These are phyloP conservation scores for Chaetops frenatus DNA, from an alignment of 2,113 vertebrate genomes.

Conservation along the genomic window DNA sequence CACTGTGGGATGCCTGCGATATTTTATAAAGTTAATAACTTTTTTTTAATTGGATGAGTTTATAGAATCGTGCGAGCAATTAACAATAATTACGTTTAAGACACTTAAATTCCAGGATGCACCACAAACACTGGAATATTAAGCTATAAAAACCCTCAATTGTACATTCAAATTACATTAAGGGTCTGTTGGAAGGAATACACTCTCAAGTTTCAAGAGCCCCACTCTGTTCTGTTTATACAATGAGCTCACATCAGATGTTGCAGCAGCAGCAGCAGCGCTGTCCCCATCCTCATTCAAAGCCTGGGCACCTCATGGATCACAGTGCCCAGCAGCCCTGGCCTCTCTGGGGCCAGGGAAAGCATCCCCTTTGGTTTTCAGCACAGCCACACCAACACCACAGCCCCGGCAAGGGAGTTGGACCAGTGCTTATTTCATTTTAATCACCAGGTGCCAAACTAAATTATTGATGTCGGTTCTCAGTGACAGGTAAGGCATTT, in stretches of 20 bases:
- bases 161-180: slow-evolving; percentile 64
- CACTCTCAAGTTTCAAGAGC: slow-evolving; percentile 22
- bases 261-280: not conserved
- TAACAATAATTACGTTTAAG: slow-evolving; percentile 79
- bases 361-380: not conserved
- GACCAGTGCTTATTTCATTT: slow-evolving; percentile 29
- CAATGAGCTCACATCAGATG: not conserved
- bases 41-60: slow-evolving; percentile 81
- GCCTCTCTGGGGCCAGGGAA: not conserved
- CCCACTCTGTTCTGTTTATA: not conserved
- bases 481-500: slow-evolving; percentile 32
- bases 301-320: rapidly evolving
- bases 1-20: slow-evolving; percentile 72
- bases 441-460: slow-evolving; percentile 13
- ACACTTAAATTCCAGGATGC: slow-evolving; percentile 75
- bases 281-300: not conserved
- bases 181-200: slow-evolving; percentile 56
- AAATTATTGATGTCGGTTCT: slow-evolving; percentile 12
- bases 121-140: slow-evolving; percentile 68
- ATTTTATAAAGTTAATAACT: slow-evolving; percentile 82
- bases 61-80: slow-evolving; percentile 74
- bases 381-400: too few relatives aligned
- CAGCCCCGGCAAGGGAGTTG: rapidly evolving
- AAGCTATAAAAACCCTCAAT: slow-evolving; percentile 66
- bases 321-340: not conserved